These are phyloP conservation scores for Euproctis similis DNA, from an alignment of 2,888 invertebrate species.

Conservation along the genomic window DNA sequence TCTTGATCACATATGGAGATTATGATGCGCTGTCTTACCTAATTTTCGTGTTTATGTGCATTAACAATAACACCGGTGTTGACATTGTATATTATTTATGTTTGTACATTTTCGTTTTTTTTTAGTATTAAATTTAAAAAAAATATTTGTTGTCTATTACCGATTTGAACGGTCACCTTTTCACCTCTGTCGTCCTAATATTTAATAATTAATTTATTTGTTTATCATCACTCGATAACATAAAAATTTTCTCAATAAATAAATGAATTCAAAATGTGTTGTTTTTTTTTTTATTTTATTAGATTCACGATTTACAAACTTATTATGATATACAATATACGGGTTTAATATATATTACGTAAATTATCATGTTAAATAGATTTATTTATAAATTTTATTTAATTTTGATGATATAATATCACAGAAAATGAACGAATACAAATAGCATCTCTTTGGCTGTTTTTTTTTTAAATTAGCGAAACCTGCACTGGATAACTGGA, in stretches of 20 bases:
- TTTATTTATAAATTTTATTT: neutral
- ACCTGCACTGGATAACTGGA: too few relatives aligned
- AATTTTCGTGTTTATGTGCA: constrained; percentile 49
- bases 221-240: constrained; percentile 70
- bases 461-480: too few relatives aligned
- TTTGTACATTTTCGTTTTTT: constrained; percentile 69
- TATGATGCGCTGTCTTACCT: constrained; percentile 29
- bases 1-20: constrained; percentile 39
- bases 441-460: neutral
- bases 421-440: constrained; percentile 13
- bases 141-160: constrained; percentile 46
- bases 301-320: too few relatives aligned
- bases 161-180: constrained; percentile 52
- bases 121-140: constrained; percentile 50
- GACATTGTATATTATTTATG: constrained; percentile 58
- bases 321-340: constrained; percentile 3
- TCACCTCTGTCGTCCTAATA: constrained; percentile 54
- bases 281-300: constrained; percentile 17
- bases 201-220: constrained; percentile 69
- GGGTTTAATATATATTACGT: neutral
- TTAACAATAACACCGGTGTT: constrained; percentile 53
- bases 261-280: constrained; percentile 42
- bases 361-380: neutral
- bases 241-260: constrained; percentile 71
- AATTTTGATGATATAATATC: constrained; percentile 9